These are phyloP conservation scores for Ceratotherium simum DNA, from an alignment of 2,113 vertebrate genomes.

Conservation along the genomic window DNA sequence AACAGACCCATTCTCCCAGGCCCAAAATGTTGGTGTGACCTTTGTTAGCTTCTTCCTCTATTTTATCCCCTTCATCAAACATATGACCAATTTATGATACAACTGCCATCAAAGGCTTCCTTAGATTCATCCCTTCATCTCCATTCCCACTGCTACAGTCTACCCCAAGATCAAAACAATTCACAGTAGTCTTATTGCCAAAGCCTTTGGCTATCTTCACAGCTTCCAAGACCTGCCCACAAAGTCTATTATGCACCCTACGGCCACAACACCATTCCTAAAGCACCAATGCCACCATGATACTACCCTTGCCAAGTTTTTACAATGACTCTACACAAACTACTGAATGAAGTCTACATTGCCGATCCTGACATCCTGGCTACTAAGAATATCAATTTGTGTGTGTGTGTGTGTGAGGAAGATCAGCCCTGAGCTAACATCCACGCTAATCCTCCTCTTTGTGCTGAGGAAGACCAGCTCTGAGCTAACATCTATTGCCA, in stretches of 20 bases:
- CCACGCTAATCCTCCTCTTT: too few relatives aligned
- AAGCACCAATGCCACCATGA: background rate
- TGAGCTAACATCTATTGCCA: too few relatives aligned
- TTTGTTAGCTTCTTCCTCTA: conserved; percentile 17
- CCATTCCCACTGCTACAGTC: background rate
- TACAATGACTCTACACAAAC: background rate
- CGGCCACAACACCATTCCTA: conserved; percentile 22
- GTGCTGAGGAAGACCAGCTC: too few relatives aligned
- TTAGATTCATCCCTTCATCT: background rate
- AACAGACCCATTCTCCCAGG: background rate
- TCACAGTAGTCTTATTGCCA: background rate
- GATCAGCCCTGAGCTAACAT: too few relatives aligned
- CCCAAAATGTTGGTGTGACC: background rate
- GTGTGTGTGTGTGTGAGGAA: too few relatives aligned
- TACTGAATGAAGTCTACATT: conserved; percentile 25
- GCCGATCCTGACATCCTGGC: background rate
- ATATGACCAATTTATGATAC: background rate
- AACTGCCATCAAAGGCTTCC: background rate
- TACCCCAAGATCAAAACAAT: background rate
- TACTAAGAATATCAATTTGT: background rate
- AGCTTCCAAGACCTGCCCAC: background rate
- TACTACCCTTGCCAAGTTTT: conserved; percentile 3
- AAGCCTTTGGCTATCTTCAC: background rate
- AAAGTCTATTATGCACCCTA: background rate
- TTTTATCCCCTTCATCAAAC: background rate